Conservation (phyloP, 2,797 vertebrate species). For the Poecilia wingei region DNA sequence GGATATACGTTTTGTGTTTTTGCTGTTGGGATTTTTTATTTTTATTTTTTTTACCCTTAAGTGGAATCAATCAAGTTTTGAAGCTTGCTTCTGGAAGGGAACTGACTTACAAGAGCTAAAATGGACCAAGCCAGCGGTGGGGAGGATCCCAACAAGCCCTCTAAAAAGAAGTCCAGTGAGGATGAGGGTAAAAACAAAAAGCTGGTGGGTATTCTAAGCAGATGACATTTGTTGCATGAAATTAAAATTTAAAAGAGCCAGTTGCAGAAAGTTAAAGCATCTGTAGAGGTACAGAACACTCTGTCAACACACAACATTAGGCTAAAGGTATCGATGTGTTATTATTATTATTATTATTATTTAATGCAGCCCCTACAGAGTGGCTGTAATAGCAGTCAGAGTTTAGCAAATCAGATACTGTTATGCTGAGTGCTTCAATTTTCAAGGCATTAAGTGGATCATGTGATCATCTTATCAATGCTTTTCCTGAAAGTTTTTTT, state of each 20-base stretch:
- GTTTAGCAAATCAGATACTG: constrained; percentile 54
- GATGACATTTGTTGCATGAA: constrained; percentile 12
- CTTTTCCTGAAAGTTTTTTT: constrained; percentile 31
- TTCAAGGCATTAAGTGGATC: constrained; percentile 60
- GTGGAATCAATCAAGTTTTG: constrained; percentile 47
- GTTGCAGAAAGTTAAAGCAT: not conserved
- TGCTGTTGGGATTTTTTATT: constrained; percentile 27
- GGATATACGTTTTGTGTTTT: constrained; percentile 24
- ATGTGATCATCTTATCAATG: constrained; percentile 46
- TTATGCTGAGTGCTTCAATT: constrained; percentile 66
- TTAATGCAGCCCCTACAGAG: constrained; percentile 58
- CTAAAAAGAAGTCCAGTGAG: constrained; percentile 82
- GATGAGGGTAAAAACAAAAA: constrained; percentile 87
- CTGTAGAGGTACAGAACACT: constrained; percentile 17
- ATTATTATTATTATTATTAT: constrained; percentile 63
- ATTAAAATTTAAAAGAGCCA: not conserved
- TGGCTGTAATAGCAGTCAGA: constrained; percentile 49
- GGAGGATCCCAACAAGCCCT: constrained; percentile 82
- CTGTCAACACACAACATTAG: constrained; percentile 18
- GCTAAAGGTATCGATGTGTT: constrained; percentile 57
- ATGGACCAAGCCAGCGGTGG: constrained; percentile 86
- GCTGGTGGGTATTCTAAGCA: constrained; percentile 75
- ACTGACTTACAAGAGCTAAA: constrained; percentile 25
- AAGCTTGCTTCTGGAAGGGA: constrained; percentile 25
- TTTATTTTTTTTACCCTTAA: constrained; percentile 18